These are phyloP conservation scores for Lateolabrax maculatus DNA, from an alignment of 2,797 vertebrate genomes.

Conservation along the genomic window DNA sequence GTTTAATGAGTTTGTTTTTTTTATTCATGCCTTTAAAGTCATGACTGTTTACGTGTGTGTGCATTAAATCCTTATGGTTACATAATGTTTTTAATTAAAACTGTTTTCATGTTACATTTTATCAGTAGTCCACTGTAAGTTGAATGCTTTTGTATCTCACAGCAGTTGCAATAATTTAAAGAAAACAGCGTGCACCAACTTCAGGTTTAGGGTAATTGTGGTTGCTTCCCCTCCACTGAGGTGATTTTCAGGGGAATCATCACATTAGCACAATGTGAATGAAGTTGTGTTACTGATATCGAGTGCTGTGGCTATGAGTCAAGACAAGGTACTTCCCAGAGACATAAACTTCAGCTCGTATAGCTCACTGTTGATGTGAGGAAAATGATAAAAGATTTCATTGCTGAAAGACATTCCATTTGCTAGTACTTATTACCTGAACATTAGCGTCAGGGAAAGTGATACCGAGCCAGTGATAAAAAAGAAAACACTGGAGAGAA, in stretches of 20 bases:
- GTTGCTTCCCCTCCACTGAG: too few species aligned
- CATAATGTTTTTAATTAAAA: slow-evolving; percentile 43
- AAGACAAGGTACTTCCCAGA: slow-evolving; percentile 8
- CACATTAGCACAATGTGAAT: background rate
- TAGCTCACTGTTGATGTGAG: slow-evolving; percentile 5
- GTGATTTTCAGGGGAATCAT: slow-evolving; percentile 17
- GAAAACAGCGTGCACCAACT: background rate
- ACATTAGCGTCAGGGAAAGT: slow-evolving; percentile 49
- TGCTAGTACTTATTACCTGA: slow-evolving; percentile 58
- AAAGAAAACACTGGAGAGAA: slow-evolving; percentile 47
- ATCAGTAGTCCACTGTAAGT: slow-evolving; percentile 9
- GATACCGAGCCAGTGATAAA: slow-evolving; percentile 48
- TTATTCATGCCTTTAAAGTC: background rate
- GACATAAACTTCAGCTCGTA: slow-evolving; percentile 14
- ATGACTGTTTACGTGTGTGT: background rate
- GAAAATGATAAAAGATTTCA: slow-evolving; percentile 42
- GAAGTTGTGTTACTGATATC: slow-evolving; percentile 21
- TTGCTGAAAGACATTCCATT: slow-evolving; percentile 50
- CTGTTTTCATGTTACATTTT: slow-evolving; percentile 11
- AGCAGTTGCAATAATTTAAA: slow-evolving; percentile 8
- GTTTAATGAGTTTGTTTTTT: slow-evolving; percentile 5
- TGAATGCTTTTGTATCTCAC: slow-evolving; percentile 15
- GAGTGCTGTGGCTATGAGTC: background rate
- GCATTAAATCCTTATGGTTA: slow-evolving; percentile 14
- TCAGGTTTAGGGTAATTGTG: too few species aligned